Evolutionary conservation across 2,888 invertebrate species (phyloP), one percentile per base, ranked within the genome.

Genomic region (Anoncus sp.): DNA sequence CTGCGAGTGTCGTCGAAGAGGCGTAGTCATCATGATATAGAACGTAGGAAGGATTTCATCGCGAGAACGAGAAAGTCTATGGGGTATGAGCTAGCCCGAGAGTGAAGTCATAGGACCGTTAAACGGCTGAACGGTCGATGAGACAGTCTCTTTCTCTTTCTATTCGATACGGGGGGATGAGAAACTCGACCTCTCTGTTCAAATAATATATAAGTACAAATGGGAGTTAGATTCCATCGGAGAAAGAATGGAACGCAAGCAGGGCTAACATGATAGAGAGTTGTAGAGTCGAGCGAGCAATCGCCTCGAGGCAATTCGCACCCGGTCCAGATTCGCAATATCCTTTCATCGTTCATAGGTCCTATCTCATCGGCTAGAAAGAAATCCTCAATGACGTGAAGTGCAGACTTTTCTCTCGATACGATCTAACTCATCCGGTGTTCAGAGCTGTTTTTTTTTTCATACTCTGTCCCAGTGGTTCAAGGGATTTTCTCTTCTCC

Each of bases 121-220:
- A 66, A 78, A 71, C 77, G 73, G 63, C 9, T 53, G 53, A 63
- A 49, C 55, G 51, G 57, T 69, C 72, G 55, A 57, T 49, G 49
- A 27, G 63, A 22, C 27, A 20, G 27, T 24, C 63, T 35, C 35
- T 35, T 24, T 18, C 49, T 40, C 40, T 40, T 16, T 43, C 43
- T 62, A 20, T 57, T 53, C 51, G 38, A 62, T n/a, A 69, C 2
- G 27, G 47, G 27, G 47, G 55, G 57, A 71, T 66, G 60, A 35
- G 70, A 70, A 74, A 74, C 55, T 62, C 66, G 77, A 74, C 49
- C 77, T 70, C 65, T 70, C 70, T 71, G 65, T 78, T 74, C 70
- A 74, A 78, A 70, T 74, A 78, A 78, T 70, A 74, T 69, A 74
- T 72, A 77, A 78, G 77, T 74, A 66, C 70, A 55, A 63, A 69